Evolutionary conservation across 2,888 invertebrate species (phyloP).

Genomic region (Dyspetes luteomarginatus): DNA sequence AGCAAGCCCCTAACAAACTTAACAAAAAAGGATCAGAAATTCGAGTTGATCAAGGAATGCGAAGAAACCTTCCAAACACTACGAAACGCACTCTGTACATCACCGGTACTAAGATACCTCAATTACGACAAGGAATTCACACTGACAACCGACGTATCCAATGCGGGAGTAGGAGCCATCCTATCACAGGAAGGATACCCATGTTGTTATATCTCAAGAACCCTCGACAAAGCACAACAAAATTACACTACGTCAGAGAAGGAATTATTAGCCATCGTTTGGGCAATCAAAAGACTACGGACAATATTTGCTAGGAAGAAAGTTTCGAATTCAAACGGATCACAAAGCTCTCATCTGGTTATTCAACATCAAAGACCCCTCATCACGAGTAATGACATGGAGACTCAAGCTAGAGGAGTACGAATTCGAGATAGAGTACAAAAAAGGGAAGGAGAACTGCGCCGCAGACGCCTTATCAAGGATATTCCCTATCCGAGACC

Average conservation of each 20-base stretch:
- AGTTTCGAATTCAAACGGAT: conserved; percentile 70
- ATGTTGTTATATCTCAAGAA: conserved; percentile 75
- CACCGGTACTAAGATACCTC: conserved; percentile 68
- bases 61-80: conserved; percentile 23
- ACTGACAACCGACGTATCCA: conserved; percentile 74
- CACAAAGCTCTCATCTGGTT: conserved; percentile 76
- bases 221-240: conserved; percentile 55
- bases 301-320: conserved; percentile 68
- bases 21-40: conserved; percentile 22
- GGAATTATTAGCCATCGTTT: conserved; percentile 68
- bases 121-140: conserved; percentile 68
- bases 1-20: conserved; percentile 38
- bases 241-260: conserved; percentile 66
- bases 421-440: conserved; percentile 73
- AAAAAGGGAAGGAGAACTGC: conserved; percentile 70
- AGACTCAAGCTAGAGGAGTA: conserved; percentile 72
- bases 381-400: conserved; percentile 62
- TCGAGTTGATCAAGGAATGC: conserved; percentile 3
- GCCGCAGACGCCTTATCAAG: conserved; percentile 72
- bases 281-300: conserved; percentile 65
- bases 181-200: conserved; percentile 76
- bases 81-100: background rate
- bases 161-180: conserved; percentile 72
- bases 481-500: conserved; percentile 60
- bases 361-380: conserved; percentile 70